Percentiles rank a stretch among this genome's conserved stretches.
These are phyloP conservation scores for Embiotoca jacksoni DNA, from an alignment of 2,113 vertebrate genomes.

Conservation along the genomic window DNA sequence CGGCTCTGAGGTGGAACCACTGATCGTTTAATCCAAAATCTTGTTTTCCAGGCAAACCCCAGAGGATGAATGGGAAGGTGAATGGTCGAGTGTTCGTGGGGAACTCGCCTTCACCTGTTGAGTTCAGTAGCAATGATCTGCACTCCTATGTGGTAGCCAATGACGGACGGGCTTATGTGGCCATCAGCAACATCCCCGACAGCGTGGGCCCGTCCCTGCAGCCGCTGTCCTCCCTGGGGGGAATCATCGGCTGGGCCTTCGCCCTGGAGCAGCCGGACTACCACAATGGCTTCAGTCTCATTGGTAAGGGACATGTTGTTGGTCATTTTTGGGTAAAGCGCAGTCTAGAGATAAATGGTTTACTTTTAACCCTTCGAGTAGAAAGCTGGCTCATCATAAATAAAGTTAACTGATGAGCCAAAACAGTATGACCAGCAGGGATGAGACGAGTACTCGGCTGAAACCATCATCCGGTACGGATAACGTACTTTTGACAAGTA, in stretches of 20 bases:
- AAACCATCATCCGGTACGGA: no score
- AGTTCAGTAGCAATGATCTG: conserved; percentile 89
- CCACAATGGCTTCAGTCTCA: conserved; percentile 92
- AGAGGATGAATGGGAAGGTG: conserved; percentile 94
- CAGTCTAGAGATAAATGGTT: no score
- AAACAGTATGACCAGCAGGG: no score
- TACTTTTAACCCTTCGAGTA: not conserved
- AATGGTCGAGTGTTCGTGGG: conserved; percentile 90
- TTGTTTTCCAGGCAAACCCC: conserved; percentile 88
- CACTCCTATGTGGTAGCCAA: conserved; percentile 96
- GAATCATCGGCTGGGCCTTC: conserved; percentile 96
- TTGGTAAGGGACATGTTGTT: conserved; percentile 82
- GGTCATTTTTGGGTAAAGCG: not conserved
- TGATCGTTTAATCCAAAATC: not conserved
- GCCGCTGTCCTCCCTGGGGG: conserved; percentile 90
- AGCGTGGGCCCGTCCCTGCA: conserved; percentile 89
- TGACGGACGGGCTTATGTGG: conserved; percentile 93
- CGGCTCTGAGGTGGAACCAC: not conserved
- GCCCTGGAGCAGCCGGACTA: conserved; percentile 91
- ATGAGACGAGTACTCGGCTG: no score
- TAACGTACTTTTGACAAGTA: no score
- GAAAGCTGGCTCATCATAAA: no score
- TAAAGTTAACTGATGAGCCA: no score
- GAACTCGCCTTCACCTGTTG: conserved; percentile 71
- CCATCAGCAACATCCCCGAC: conserved; percentile 90